Evolutionary conservation across 2,888 invertebrate species (phyloP), one percentile per base, ranked within the genome.

Genomic region (Phorcus lineatus): DNA sequence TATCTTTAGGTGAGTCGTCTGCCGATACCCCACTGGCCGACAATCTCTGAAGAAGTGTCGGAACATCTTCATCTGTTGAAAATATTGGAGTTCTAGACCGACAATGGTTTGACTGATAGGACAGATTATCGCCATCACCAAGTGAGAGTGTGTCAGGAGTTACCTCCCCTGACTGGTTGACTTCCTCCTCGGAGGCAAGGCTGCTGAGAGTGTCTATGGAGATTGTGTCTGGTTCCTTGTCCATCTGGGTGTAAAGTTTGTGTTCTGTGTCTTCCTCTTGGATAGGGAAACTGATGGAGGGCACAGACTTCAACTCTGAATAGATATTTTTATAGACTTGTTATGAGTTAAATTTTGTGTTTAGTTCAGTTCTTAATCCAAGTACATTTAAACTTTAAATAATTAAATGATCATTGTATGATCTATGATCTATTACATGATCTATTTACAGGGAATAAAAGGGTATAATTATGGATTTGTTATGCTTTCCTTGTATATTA

Each of bases 11-110:
- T 31, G 67, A 36, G 7, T 78, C 77, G 4, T 81, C 78, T 1
- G 83, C 66, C 13, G 76, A 19, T 0, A 67, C 77, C 13, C 82
- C 82, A 70, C 80, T 47, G 4, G 80, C 79, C n/a, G 82, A 82
- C 55, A 85, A 80, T 55, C 85, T 78, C 70, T 84, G 81, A 57
- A 84, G 79, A 40, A 85, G 75, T 9, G 85, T 81, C 0, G 82
- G 84, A 16, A 81, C 74, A 24, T 85, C 84, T 13, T 47, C 24
- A 4, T 76, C 79, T 19, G 66, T 31, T 17, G 24, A 17, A 55
- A 54, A 54, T 22, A 75, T 53, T 28, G 53, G 24, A 16, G 55
- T 55, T 22, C 76, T 76, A 2, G 76, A 76, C n/a, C 76, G 24
- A 31, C 54, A 24, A 19, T 53, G 75, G 52, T 11, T 75, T 22